phyloP scores from a whole-genome alignment of 2,113 vertebrate genomes.

The Cavia aperea region DNA sequence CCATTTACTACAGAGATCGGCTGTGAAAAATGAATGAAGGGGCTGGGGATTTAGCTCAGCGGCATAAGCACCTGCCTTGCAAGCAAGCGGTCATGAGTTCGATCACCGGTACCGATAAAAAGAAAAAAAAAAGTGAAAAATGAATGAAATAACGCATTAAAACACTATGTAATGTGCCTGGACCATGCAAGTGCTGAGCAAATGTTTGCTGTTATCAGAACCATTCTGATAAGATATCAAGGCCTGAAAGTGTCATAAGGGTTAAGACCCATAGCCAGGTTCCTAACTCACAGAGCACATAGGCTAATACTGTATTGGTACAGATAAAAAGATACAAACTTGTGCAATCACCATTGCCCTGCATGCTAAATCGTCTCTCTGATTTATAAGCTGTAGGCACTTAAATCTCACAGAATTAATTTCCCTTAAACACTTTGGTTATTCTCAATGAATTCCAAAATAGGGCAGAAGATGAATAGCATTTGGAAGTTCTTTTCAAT shows the following conservation, averaged over 20 bases:
- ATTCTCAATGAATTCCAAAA: constrained; percentile 44
- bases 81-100: too few species aligned
- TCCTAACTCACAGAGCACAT: neutral
- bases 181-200: neutral
- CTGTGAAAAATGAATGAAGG: neutral
- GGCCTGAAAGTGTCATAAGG: neutral
- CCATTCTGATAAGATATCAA: too few species aligned
- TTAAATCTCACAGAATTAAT: constrained; percentile 44
- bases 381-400: constrained; percentile 7
- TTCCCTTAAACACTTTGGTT: constrained; percentile 34
- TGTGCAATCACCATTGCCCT: neutral
- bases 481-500: constrained; percentile 16
- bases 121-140: neutral
- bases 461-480: constrained; percentile 34
- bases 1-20: neutral
- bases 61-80: too few species aligned
- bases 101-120: neutral
- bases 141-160: neutral
- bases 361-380: neutral
- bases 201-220: neutral
- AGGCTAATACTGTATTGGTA: neutral
- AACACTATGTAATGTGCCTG: neutral
- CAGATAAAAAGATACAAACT: neutral
- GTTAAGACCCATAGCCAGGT: neutral
- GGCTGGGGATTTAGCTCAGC: too few species aligned